Conservation (phyloP, 2,888 invertebrate genomes). For the Holacanthella duospinosa region DNA sequence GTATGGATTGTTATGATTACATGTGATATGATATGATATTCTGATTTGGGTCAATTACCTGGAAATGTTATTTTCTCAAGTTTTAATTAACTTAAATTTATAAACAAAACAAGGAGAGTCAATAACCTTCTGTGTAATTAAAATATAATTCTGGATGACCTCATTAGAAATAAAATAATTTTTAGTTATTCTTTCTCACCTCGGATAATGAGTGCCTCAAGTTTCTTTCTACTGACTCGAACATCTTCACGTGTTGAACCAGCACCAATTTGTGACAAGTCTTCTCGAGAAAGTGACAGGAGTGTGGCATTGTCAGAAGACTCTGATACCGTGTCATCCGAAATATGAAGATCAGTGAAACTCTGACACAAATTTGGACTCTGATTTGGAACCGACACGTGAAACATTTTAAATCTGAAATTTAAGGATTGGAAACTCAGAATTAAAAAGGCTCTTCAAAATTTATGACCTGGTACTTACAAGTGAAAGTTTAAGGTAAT, state of each 20-base stretch:
- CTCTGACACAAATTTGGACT: not conserved
- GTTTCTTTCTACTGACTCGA: constrained; percentile 35
- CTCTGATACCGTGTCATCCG: constrained; percentile 38
- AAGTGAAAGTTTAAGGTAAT: too few species aligned
- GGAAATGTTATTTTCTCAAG: too few species aligned
- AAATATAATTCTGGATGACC: too few species aligned
- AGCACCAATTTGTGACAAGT: constrained; percentile 34
- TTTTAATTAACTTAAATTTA: too few species aligned
- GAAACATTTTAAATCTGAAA: not conserved
- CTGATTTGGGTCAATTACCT: too few species aligned
- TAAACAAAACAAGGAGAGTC: too few species aligned
- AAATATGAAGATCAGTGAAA: constrained; percentile 11
- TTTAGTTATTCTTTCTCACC: constrained; percentile 27
- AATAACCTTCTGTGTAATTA: too few species aligned
- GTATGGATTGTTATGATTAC: too few species aligned
- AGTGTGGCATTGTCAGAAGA: constrained; percentile 37
- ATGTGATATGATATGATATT: too few species aligned
- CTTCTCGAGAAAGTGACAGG: constrained; percentile 33
- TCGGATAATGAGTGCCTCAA: constrained; percentile 34
- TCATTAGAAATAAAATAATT: too few species aligned
- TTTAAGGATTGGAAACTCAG: not conserved
- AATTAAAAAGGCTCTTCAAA: too few species aligned
- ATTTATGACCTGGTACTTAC: too few species aligned
- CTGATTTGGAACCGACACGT: not conserved
- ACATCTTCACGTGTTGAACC: constrained; percentile 36